Evolutionary conservation across 2,888 invertebrate genomes (phyloP), one percentile per base, ranked within the genome.

Genomic region (Tipula lateralis): DNA sequence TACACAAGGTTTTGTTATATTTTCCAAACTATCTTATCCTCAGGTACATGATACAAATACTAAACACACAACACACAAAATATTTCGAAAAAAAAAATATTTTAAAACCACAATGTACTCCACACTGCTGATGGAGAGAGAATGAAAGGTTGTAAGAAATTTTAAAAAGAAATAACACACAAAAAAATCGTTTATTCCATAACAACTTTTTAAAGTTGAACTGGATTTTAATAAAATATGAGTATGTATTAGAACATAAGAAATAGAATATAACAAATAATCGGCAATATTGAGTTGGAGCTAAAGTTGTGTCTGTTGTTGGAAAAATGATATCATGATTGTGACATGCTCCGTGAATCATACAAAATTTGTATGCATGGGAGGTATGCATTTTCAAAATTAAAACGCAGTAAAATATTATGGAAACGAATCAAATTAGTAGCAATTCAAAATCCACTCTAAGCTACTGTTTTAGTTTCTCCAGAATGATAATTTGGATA

Each of bases 91-190:
- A 24, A 39, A 66, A 66, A 66, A 66, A 0, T 66, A 66, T 24
- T 24, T 66, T 7, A 66, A 66, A 24, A 24, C 66, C 24, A n/a
- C 32, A 30, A 30, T 82, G n/a, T 30, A 82, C 82, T 82, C 82
- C 82, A 82, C 82, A 82, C 82, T 82, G 82, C 82, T 82, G 82
- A 82, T 82, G 82, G 82, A 82, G 82, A 66, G 66, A 82, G 82
- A 82, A 82, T 82, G 82, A 82, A 82, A 30, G 30, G 82, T 30
- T 30, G n/a, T 82, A 82, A 30, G 32, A 16, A 16, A 82, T 30
- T 30, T 13, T 16, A 82, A 30, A 82, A 32, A 30, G 32, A 82
- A 82, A 82, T 82, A 32, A 82, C 12, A 30, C n/a, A n/a, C n/a
- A n/a, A 66, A 30, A 82, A 82, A 82, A 82, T 82, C 32, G 82